phyloP scores from a whole-genome alignment of 1,140 invertebrate genomes.

The Steinernema khuongi region DNA sequence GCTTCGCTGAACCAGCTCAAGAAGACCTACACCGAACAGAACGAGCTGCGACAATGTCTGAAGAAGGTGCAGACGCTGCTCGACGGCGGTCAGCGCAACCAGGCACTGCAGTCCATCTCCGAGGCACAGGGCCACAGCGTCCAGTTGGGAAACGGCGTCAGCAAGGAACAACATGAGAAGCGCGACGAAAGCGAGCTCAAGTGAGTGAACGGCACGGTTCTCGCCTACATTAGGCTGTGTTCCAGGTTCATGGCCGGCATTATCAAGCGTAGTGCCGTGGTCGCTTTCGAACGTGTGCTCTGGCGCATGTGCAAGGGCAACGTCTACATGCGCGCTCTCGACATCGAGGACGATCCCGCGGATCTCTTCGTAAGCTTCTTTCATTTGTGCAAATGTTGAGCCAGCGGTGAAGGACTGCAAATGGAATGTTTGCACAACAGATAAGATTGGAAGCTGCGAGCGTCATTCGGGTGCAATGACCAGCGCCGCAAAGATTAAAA shows the following conservation, averaged over 20 bases:
- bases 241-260: constrained; percentile 50
- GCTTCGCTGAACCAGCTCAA: constrained; percentile 32
- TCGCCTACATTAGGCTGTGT: background rate
- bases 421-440: too few relatives aligned
- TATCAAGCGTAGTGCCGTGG: constrained; percentile 31
- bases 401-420: too few relatives aligned
- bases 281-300: constrained; percentile 52
- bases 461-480: too few relatives aligned
- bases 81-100: constrained; percentile 27
- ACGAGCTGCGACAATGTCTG: constrained; percentile 46
- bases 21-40: constrained; percentile 43
- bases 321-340: constrained; percentile 45
- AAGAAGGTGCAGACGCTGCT: constrained; percentile 37
- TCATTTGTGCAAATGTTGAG: background rate
- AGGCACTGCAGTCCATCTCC: constrained; percentile 24
- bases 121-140: constrained; percentile 21
- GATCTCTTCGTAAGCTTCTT: constrained; percentile 31
- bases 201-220: background rate
- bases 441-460: constrained; percentile 17
- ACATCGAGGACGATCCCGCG: constrained; percentile 39
- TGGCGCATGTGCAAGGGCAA: constrained; percentile 56
- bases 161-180: constrained; percentile 17
- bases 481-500: too few relatives aligned
- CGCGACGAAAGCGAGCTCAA: background rate
- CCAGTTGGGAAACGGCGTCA: background rate